Conservation (phyloP, 2,113 vertebrate species). For the Engraulis encrasicolus region DNA sequence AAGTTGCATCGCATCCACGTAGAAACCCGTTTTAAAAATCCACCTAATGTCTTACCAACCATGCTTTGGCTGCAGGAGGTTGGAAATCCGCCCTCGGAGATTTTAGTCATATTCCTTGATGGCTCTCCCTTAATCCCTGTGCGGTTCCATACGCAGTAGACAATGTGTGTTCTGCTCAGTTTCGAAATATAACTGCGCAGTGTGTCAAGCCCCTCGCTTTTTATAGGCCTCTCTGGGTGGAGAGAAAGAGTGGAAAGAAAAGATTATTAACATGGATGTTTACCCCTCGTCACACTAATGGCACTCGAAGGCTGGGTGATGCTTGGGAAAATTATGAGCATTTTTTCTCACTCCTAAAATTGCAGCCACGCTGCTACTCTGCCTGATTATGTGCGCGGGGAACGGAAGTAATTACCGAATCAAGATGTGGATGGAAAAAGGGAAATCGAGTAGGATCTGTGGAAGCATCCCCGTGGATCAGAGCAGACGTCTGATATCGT, state of each 20-base stretch:
- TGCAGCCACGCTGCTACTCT: background rate
- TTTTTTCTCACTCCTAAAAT: background rate
- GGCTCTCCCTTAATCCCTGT: background rate
- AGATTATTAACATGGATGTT: conserved; percentile 16
- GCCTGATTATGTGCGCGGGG: background rate
- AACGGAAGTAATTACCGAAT: conserved; percentile 10
- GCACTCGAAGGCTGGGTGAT: conserved; percentile 4
- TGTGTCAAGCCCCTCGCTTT: conserved; percentile 8
- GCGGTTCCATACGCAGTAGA: background rate
- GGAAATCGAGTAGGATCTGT: background rate
- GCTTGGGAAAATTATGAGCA: conserved; percentile 15
- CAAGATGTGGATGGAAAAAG: conserved; percentile 9
- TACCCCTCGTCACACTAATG: conserved; percentile 5
- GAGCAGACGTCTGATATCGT: background rate
- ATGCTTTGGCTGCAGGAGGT: background rate
- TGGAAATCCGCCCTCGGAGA: background rate
- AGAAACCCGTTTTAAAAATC: too few relatives aligned
- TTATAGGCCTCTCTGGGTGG: conserved; percentile 17
- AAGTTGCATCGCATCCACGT: too few relatives aligned
- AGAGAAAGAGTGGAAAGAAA: conserved; percentile 16
- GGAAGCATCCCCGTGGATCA: background rate
- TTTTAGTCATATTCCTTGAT: background rate
- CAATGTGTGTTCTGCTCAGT: conserved; percentile 8
- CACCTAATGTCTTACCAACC: conserved; percentile 2
- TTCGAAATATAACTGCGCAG: conserved; percentile 9